Evolutionary conservation across 2,113 vertebrate genomes (phyloP).

Genomic region (Bothrops jararaca): DNA sequence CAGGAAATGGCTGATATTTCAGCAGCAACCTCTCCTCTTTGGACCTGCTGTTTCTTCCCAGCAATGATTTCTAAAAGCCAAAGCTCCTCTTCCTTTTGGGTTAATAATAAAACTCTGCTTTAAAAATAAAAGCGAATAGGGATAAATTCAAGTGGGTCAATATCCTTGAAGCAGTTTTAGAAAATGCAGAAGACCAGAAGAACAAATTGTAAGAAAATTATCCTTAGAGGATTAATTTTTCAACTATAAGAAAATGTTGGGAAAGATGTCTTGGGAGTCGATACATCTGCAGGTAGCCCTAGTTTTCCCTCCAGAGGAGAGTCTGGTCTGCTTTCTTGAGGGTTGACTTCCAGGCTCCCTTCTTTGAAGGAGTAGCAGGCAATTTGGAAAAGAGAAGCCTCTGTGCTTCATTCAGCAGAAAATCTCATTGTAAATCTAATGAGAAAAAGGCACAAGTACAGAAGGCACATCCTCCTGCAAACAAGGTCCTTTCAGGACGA

Average conservation of each 20-base stretch:
- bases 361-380: constrained; percentile 2
- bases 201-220: background rate
- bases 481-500: constrained; percentile 52
- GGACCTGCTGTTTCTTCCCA: background rate
- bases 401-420: background rate
- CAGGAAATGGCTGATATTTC: background rate
- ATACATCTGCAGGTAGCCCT: background rate
- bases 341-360: background rate
- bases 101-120: background rate
- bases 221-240: background rate
- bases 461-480: constrained; percentile 15
- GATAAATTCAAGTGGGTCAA: background rate
- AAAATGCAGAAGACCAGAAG: background rate
- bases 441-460: constrained; percentile 10
- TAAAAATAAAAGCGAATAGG: background rate
- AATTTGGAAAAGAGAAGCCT: background rate
- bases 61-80: background rate
- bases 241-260: background rate
- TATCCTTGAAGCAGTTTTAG: background rate
- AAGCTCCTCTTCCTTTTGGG: background rate
- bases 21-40: background rate
- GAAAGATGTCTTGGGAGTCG: background rate
- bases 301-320: constrained; percentile 15
- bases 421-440: background rate
- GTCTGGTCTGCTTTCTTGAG: background rate